Evolutionary conservation across 2,113 vertebrate species (phyloP), one percentile per base, ranked within the genome.

Genomic region (Ctenomys sociabilis): DNA sequence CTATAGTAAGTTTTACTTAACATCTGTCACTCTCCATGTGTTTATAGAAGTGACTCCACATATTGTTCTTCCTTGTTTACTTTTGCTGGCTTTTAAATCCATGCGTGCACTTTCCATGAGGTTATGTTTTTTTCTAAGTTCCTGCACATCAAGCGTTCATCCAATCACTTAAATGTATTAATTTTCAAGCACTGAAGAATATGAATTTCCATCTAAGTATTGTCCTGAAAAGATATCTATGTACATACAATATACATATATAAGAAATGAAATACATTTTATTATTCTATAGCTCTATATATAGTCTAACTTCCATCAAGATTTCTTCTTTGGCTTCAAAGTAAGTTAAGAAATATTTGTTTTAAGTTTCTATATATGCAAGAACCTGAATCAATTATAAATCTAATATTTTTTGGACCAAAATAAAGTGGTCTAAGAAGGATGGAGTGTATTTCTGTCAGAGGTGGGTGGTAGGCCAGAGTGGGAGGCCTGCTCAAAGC

Each of bases 331-430:
- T 82, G 24, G 61, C 10, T 85, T 8, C 12, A 57, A 57, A 57
- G 54, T 81, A 1, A 93, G 85, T 91, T 12, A 17, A 70, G 1
- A 93, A 82, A 81, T 93, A 72, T 77, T 92, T 77, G 70, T 92
- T 91, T 92, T 54, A 37, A n/a, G 66, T 84, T 87, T 86, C 66
- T 10, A 40, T 81, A 5, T 49, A 80, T 32, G 13, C 37, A 45
- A 30, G 10, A 84, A 59, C 7, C 8, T 92, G 54, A 88, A 59
- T 90, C 26, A 80, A 14, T 45, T 49, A 63, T 43, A 49, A 70
- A 86, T 54, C 4, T 1, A 28, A 3, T 75, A 73, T 77, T 30
- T 77, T 77, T 16, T 24, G 24, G 84, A 16, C 59, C 14, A 63
- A 88, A 92, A 35, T 37, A 72, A 87, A 66, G 22, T 35, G 32